Base-by-base conservation (phyloP, 2,888 invertebrate genomes). In the Baccha elongata region DNA sequence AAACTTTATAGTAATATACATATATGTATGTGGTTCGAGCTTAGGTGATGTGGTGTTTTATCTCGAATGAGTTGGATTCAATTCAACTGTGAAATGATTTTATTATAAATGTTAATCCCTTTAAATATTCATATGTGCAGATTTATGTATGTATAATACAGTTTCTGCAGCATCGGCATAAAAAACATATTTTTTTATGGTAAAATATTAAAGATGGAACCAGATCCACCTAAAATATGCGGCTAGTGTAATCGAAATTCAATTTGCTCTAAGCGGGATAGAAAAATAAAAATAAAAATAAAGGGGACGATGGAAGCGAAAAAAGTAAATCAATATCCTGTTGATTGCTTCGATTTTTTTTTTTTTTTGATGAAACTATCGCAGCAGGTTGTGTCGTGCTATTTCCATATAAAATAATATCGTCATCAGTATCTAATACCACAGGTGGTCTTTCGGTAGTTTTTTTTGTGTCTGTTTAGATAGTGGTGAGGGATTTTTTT, bases 1-100 rank as follows among this genome's bases (percentile, higher is more conserved):
- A 21, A 62, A 42, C 53, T 32, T 17, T 29, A 26, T 26, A 6
- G 26, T 6, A 26, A 26, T 44, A 17, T 44, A 5, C 17, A 5
- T 48, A 29, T 40, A 10, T 15, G 35, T 29, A 48, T 37, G 64
- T 42, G 40, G 46, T 35, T 58, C 55, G 35, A 19, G n/a, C n/a
- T n/a, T n/a, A n/a, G n/a, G 35, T 11, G 64, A 23, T 23, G 23
- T 4, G 5, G 3, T 23, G 3, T 23, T 4, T 23, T 3, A 23
- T 23, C 23, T 23, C n/a, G n/a, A n/a, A n/a, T n/a, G 23, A 23
- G 23, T 23, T 19, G 44, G 65, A 78, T 78, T 78, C 72, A n/a
- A 44, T 72, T 44, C 29, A 13, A 44, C 42, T 0, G 3, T 42
- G 19, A 2, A 15, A 6, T 78, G 55, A 69, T 78, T 55, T 79